These are phyloP conservation scores for Melanostigma gelatinosum DNA, from an alignment of 2,113 vertebrate genomes.

Conservation along the genomic window DNA sequence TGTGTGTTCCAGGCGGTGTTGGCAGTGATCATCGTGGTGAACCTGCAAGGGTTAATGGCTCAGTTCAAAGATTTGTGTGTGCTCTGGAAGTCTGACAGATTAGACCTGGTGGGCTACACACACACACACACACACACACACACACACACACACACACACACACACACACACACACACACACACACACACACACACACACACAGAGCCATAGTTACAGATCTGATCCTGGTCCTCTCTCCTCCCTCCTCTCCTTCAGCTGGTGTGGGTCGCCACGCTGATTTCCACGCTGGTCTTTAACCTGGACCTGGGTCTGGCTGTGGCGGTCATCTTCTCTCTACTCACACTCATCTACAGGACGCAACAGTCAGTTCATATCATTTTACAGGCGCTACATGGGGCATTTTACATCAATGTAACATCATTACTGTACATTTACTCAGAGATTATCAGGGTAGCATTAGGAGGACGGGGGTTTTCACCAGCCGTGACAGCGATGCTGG, in stretches of 20 bases:
- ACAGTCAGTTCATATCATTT: conserved; percentile 78
- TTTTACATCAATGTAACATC: not conserved
- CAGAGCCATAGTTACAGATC: not conserved
- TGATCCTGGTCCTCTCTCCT: not conserved
- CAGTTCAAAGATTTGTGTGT: conserved; percentile 87
- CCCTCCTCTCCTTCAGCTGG: conserved; percentile 74
- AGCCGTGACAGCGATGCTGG: no score
- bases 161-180: not conserved
- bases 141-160: not conserved
- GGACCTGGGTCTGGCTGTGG: conserved; percentile 86
- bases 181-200: no score
- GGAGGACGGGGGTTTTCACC: not conserved
- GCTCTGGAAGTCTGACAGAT: conserved; percentile 90
- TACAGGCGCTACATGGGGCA: not conserved
- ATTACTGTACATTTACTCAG: not conserved
- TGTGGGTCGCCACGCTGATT: conserved; percentile 88
- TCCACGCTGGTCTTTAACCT: conserved; percentile 87
- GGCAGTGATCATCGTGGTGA: conserved; percentile 91
- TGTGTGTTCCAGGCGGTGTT: conserved; percentile 86
- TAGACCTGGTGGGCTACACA: conserved; percentile 84
- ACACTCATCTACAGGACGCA: conserved; percentile 89
- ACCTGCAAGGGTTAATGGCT: conserved; percentile 89
- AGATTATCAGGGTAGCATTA: not conserved
- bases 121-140: not conserved
- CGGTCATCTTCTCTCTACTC: conserved; percentile 86